Conservation (phyloP, 2,888 invertebrate species). For the Lasioglossum morio region DNA sequence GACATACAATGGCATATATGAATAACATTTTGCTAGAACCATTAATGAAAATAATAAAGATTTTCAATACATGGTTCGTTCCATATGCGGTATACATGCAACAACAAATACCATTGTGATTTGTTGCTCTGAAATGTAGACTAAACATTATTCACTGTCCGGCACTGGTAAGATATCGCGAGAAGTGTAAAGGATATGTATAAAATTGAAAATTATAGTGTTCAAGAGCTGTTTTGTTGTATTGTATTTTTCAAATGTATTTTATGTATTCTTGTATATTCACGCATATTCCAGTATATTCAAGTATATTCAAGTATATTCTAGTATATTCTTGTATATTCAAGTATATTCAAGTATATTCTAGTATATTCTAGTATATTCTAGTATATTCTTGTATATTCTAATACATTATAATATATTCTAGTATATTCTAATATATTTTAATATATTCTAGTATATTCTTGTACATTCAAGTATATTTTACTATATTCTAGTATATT, state of each 20-base stretch:
- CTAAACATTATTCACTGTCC: background rate
- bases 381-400: too few relatives aligned
- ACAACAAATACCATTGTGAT: background rate
- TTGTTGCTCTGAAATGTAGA: background rate
- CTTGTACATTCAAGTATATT: too few relatives aligned
- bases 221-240: background rate
- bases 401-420: too few relatives aligned
- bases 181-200: background rate
- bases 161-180: too few relatives aligned
- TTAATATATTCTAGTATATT: too few relatives aligned
- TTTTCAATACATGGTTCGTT: background rate
- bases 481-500: too few relatives aligned
- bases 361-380: too few relatives aligned
- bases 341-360: too few relatives aligned
- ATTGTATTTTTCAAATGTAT: background rate
- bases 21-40: background rate
- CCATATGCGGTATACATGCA: background rate
- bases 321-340: too few relatives aligned
- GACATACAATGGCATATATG: background rate
- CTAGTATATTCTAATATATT: too few relatives aligned
- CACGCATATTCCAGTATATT: too few relatives aligned
- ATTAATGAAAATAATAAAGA: background rate
- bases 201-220: background rate
- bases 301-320: too few relatives aligned
- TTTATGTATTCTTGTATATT: background rate